These are phyloP conservation scores for Acrobasis repandana DNA, from an alignment of 2,888 invertebrate genomes.

Conservation along the genomic window DNA sequence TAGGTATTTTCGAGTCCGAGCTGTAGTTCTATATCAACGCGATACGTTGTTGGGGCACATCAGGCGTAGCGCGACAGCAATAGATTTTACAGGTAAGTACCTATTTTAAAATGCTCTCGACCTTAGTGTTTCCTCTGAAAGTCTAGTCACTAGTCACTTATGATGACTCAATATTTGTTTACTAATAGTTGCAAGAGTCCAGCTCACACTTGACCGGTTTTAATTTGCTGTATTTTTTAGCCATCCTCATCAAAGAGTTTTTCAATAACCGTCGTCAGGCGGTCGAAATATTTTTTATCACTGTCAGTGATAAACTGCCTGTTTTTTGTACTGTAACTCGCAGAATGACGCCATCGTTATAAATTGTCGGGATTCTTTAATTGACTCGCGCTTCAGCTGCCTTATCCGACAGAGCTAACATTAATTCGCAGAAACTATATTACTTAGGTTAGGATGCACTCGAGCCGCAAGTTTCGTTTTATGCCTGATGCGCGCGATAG, in stretches of 20 bases:
- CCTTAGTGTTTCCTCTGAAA: no score
- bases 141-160: no score
- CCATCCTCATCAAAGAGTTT: constrained; percentile 1
- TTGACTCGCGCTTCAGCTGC: constrained; percentile 32
- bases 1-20: no score
- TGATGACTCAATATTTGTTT: no score
- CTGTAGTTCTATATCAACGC: no score
- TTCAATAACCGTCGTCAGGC: constrained; percentile 2
- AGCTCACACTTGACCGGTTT: background rate
- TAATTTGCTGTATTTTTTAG: background rate
- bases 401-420: constrained; percentile 37
- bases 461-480: no score
- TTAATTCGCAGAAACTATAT: constrained; percentile 2
- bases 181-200: background rate
- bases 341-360: constrained; percentile 39
- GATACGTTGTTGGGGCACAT: no score
- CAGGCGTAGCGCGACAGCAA: no score
- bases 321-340: constrained; percentile 4
- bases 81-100: no score
- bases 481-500: no score
- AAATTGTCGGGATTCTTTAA: constrained; percentile 38
- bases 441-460: no score
- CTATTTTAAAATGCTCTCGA: no score
- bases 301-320: constrained; percentile 7
- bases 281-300: constrained; percentile 11